Base-by-base conservation (phyloP, 37 sponge, comb jelly and placozoan species). In the Chondrosia reniformis region DNA sequence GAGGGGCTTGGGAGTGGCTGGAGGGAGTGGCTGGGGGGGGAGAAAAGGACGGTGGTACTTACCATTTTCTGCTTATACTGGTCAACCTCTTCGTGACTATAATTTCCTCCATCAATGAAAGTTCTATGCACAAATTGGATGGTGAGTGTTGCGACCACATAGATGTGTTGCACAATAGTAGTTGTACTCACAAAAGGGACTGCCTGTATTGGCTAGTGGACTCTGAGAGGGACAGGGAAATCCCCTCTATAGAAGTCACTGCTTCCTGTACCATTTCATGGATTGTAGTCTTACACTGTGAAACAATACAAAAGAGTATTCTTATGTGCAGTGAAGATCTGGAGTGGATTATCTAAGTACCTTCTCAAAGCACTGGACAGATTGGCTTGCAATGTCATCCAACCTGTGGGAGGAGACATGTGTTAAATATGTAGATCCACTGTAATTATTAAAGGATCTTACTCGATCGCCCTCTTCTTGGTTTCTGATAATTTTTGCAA, bases 31-130 rank as follows among this genome's bases (percentile, higher is more conserved):
- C 27, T 24, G 15, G 54, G 15, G 54, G 58, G 3, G 58, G 58
- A 28, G 9, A 28, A 4, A 56, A 28, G 28, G 6, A 4, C 33
- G 33, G 4, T 19, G 28, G 32, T 34, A 45, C 76, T 22, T 55
- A 84, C 89, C 81, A 89, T 24, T 54, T 74, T 89, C 61, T 80
- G 66, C 21, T 52, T 30, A 43, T 76, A 92, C 21, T 36, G 6
- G 41, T 88, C 89, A n/a, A 82, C 80, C 55, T 94, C 95, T 28
- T 94, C 89, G 0, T 67, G 89, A 43, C 89, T 80, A 56, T 88
- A 94, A 58, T 94, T 94, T 0, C 92, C 92, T 74, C 92, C 95
- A 62, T 91, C 84, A 45, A 86, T 77, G 45, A 94, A 91, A 54
- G 80, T 28, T 67, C 93, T 91, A 42, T 15, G 41, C 9, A 46